Conservation (phyloP, 2,888 invertebrate genomes). For the Brachyptera risi region DNA sequence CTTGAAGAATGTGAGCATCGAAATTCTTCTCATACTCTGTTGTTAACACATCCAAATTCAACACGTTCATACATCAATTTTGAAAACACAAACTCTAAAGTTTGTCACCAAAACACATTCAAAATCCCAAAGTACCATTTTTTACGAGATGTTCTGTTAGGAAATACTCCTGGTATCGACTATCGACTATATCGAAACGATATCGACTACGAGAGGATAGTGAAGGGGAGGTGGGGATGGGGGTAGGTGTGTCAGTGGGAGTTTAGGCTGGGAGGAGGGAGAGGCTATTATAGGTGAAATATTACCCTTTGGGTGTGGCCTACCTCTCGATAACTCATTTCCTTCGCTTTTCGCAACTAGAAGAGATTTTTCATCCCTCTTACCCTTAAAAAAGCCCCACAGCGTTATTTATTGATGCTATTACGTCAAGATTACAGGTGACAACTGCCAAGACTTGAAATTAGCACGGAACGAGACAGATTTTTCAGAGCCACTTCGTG, state of each 20-base stretch:
- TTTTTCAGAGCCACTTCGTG: too few relatives aligned
- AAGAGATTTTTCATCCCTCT: constrained; percentile 21
- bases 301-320: constrained; percentile 29
- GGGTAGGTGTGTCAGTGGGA: constrained; percentile 15
- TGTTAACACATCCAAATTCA: too few relatives aligned
- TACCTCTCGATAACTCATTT: constrained; percentile 29
- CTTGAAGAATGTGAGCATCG: too few relatives aligned
- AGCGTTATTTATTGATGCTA: constrained; percentile 14
- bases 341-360: constrained; percentile 24
- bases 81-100: background rate
- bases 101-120: constrained; percentile 4
- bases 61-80: too few relatives aligned
- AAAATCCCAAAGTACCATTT: too few relatives aligned
- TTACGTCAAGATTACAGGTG: constrained; percentile 20
- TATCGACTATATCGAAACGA: constrained; percentile 26
- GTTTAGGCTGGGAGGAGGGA: too few relatives aligned
- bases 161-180: constrained; percentile 24
- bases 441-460: constrained; percentile 13
- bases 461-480: too few relatives aligned
- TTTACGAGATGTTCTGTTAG: constrained; percentile 22
- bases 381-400: background rate
- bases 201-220: constrained; percentile 12
- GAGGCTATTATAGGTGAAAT: constrained; percentile 31
- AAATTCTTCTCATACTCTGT: too few relatives aligned
- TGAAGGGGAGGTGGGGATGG: background rate